A percentile compares a stretch with the other conserved stretches of the same genome.
Conservation (phyloP, 2,888 invertebrate genomes). For the Acleris cristana region DNA sequence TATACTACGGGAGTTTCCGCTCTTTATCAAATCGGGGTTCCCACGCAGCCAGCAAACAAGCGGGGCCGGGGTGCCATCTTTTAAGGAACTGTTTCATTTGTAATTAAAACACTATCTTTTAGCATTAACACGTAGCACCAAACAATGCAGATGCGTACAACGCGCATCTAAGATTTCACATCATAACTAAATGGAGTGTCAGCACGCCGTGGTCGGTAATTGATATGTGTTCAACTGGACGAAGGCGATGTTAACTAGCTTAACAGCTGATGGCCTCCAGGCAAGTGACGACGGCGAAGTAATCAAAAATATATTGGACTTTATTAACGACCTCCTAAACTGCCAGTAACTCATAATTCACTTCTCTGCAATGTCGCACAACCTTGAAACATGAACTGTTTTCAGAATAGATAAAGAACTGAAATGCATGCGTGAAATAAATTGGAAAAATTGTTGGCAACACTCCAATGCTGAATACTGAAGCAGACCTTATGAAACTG, state of each 20-base stretch:
- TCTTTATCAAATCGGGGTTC: constrained; percentile 10
- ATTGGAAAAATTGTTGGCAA: constrained; percentile 48
- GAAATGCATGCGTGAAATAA: constrained; percentile 35
- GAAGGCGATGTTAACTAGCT: constrained; percentile 57
- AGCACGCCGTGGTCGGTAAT: not conserved
- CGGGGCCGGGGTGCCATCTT: not conserved
- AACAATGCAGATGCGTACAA: not conserved
- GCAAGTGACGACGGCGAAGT: constrained; percentile 50
- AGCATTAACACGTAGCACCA: not conserved
- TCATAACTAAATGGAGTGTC: constrained; percentile 6
- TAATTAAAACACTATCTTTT: constrained; percentile 8
- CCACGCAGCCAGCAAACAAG: constrained; percentile 3
- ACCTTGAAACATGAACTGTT: constrained; percentile 47
- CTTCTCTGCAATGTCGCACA: constrained; percentile 44
- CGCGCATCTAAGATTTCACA: constrained; percentile 11
- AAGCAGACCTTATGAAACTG: constrained; percentile 17
- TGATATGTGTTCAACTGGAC: constrained; percentile 44
- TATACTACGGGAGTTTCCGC: constrained; percentile 22
- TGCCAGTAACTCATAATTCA: constrained; percentile 51
- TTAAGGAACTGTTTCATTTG: constrained; percentile 4
- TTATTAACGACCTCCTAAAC: constrained; percentile 51
- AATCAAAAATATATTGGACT: constrained; percentile 58
- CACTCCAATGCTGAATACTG: constrained; percentile 48
- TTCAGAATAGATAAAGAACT: constrained; percentile 43
- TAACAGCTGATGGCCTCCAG: constrained; percentile 59